Evolutionary conservation across 2,888 invertebrate genomes (phyloP).

Genomic region (Thysanoteuthis rhombus): DNA sequence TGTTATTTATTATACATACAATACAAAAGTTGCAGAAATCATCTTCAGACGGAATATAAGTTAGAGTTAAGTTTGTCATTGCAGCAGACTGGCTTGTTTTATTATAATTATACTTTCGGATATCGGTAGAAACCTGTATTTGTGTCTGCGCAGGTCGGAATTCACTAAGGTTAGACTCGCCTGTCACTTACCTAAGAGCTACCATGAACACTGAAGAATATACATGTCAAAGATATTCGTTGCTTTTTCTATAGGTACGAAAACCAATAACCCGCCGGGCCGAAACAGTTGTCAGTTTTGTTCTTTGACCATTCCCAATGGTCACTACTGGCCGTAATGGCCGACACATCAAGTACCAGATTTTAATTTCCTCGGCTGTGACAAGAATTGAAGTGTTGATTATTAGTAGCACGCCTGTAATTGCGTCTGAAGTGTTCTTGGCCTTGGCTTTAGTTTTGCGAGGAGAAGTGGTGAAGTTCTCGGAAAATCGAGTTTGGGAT

Average conservation of each 20-base stretch:
- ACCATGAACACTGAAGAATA: neutral
- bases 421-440: neutral
- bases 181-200: too few species aligned
- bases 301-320: neutral
- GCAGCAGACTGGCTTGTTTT: too few species aligned
- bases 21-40: too few species aligned
- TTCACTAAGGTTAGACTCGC: too few species aligned
- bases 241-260: neutral
- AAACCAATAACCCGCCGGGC: neutral
- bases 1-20: too few species aligned
- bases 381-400: neutral
- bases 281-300: neutral
- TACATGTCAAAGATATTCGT: neutral
- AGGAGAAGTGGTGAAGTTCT: neutral
- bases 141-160: too few species aligned
- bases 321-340: neutral
- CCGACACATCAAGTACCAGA: neutral
- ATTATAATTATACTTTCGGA: too few species aligned
- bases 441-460: neutral
- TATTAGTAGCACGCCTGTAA: neutral
- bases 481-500: neutral
- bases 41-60: too few species aligned
- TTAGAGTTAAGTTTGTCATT: too few species aligned
- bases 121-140: too few species aligned
- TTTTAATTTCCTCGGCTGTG: neutral